Evolutionary conservation across 2,888 invertebrate species (phyloP).

Genomic region (Tuberolachnus salignus): DNA sequence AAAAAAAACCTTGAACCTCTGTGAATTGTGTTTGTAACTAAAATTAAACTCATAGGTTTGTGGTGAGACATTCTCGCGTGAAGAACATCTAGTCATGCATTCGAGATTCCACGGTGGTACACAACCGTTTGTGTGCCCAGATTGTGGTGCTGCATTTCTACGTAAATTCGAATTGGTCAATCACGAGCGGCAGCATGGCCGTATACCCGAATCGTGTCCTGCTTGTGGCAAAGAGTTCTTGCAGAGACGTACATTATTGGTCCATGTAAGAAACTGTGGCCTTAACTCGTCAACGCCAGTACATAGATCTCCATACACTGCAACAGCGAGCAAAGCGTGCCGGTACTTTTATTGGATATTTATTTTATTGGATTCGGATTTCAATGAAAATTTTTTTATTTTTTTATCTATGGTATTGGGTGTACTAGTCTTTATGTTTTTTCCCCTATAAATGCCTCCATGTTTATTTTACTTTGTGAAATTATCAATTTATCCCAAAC

Average conservation of each 20-base stretch:
- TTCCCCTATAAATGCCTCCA: too few relatives aligned
- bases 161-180: conserved; percentile 85
- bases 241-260: conserved; percentile 79
- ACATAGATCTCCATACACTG: conserved; percentile 53
- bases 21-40: neutral
- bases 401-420: too few relatives aligned
- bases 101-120: conserved; percentile 87
- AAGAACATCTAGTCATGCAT: conserved; percentile 77
- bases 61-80: conserved; percentile 88
- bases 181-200: conserved; percentile 80
- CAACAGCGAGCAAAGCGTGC: conserved; percentile 59
- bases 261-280: conserved; percentile 66
- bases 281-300: conserved; percentile 57
- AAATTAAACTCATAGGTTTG: conserved; percentile 68
- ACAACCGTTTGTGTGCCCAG: conserved; percentile 91
- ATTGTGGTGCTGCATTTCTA: conserved; percentile 85
- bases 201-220: conserved; percentile 80
- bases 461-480: too few relatives aligned
- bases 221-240: conserved; percentile 85
- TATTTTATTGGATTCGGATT: neutral
- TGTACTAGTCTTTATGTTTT: too few relatives aligned
- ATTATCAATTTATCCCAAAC: too few relatives aligned
- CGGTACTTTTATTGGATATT: conserved; percentile 58
- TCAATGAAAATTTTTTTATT: too few relatives aligned
- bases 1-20: neutral